Evolutionary conservation across 2,888 invertebrate species (phyloP).

Genomic region (Drosophila macrothrix): DNA sequence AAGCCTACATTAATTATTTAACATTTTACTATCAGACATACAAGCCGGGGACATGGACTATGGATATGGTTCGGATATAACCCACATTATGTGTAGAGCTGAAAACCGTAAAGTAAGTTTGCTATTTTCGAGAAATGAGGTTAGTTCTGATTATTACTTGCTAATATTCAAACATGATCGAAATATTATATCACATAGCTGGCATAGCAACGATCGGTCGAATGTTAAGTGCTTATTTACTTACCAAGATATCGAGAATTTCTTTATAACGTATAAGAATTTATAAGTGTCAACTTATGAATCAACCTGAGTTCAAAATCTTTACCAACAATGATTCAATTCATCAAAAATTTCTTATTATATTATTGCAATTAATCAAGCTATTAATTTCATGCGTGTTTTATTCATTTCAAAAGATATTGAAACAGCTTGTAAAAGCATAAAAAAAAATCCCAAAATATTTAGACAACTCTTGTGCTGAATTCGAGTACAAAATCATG

Average conservation of each 20-base stretch:
- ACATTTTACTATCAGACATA: constrained; percentile 9
- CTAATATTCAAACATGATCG: neutral
- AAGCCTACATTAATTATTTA: constrained; percentile 9
- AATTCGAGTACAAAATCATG: neutral
- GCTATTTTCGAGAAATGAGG: neutral
- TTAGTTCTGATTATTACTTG: neutral
- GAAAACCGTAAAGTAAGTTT: neutral
- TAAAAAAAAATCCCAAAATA: neutral
- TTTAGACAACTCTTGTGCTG: neutral
- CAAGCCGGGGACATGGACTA: neutral
- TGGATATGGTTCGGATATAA: neutral
- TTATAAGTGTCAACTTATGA: neutral
- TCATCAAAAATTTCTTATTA: neutral
- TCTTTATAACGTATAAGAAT: too few relatives aligned
- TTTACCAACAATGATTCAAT: neutral
- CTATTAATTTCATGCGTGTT: neutral
- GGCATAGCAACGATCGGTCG: neutral
- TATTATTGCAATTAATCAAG: neutral
- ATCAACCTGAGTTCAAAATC: neutral
- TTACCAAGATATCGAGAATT: neutral
- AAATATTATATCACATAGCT: neutral
- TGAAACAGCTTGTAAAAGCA: neutral
- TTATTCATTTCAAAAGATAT: too few relatives aligned
- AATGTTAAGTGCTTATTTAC: neutral
- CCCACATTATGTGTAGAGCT: neutral